Evolutionary conservation across 1,140 invertebrate genomes (phyloP).

Genomic region (Mizuhopecten yessoensis): DNA sequence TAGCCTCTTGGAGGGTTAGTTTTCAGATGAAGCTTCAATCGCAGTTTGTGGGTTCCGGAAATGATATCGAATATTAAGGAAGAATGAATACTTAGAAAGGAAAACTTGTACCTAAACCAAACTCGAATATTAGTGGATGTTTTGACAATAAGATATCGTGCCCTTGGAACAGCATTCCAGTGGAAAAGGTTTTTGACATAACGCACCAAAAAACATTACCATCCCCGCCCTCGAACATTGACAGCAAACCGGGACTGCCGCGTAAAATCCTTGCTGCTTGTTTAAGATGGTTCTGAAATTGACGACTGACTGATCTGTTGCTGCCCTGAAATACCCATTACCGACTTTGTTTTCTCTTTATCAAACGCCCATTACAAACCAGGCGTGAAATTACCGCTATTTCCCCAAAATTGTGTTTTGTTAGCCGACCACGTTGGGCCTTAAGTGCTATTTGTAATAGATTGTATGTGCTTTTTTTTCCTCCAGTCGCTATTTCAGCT

Average conservation of each 20-base stretch:
- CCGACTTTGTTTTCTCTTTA: slow-evolving; percentile 19
- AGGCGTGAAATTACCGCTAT: slow-evolving; percentile 33
- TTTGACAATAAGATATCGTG: background rate
- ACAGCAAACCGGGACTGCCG: background rate
- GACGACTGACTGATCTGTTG: slow-evolving; percentile 17
- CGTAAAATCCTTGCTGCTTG: background rate
- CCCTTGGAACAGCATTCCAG: background rate
- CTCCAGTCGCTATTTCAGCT: background rate
- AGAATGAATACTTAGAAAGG: too few relatives aligned
- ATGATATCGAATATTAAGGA: too few relatives aligned
- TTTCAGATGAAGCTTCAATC: too few relatives aligned
- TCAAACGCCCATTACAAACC: slow-evolving; percentile 3
- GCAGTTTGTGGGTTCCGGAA: too few relatives aligned
- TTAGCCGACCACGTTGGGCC: background rate
- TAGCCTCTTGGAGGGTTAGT: too few relatives aligned
- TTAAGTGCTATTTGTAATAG: slow-evolving; percentile 24
- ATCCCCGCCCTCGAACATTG: background rate
- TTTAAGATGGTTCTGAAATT: background rate
- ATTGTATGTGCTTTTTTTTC: background rate
- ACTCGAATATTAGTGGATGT: background rate
- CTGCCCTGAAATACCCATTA: background rate
- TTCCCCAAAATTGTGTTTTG: slow-evolving; percentile 18
- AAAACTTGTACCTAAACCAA: background rate
- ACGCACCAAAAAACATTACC: background rate
- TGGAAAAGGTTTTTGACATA: background rate